phyloP scores from a whole-genome alignment of 2,797 vertebrate genomes.

The Coregonus ussuriensis region DNA sequence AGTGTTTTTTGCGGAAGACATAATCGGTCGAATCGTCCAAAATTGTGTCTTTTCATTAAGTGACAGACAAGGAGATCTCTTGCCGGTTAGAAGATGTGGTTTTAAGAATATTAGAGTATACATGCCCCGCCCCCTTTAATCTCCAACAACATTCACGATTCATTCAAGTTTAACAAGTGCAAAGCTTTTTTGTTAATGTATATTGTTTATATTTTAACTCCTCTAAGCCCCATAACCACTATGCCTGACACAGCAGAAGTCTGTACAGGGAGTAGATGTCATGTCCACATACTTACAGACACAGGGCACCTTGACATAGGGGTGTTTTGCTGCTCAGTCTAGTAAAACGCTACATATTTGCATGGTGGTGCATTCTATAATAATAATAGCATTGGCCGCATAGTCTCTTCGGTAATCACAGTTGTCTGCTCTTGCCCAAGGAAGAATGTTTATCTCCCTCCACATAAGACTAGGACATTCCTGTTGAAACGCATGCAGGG shows the following conservation, averaged over 20 bases:
- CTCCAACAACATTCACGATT: slow-evolving; percentile 22
- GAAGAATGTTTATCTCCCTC: background rate
- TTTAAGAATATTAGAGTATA: background rate
- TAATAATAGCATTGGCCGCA: slow-evolving; percentile 12
- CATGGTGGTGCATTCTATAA: slow-evolving; percentile 2
- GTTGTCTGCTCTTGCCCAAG: slow-evolving; percentile 21
- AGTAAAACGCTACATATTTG: background rate
- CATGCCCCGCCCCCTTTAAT: background rate
- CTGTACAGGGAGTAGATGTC: slow-evolving; percentile 29
- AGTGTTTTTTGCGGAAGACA: slow-evolving; percentile 43
- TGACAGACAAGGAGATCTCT: background rate
- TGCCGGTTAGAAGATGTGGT: background rate
- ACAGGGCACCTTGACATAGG: slow-evolving; percentile 9
- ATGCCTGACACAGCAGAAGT: slow-evolving; percentile 38
- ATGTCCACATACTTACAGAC: slow-evolving; percentile 18
- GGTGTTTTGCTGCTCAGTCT: slow-evolving; percentile 6
- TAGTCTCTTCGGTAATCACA: slow-evolving; percentile 36
- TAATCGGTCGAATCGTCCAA: slow-evolving; percentile 30
- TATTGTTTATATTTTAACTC: slow-evolving; percentile 17
- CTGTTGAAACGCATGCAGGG: slow-evolving; percentile 6
- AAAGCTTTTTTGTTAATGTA: slow-evolving; percentile 16
- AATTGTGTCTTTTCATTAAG: slow-evolving; percentile 31
- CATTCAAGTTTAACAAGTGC: slow-evolving; percentile 13
- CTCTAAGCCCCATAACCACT: slow-evolving; percentile 34
- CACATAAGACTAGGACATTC: background rate